Conservation (phyloP, 1,140 invertebrate genomes). For the Matsumurasca onukii region DNA sequence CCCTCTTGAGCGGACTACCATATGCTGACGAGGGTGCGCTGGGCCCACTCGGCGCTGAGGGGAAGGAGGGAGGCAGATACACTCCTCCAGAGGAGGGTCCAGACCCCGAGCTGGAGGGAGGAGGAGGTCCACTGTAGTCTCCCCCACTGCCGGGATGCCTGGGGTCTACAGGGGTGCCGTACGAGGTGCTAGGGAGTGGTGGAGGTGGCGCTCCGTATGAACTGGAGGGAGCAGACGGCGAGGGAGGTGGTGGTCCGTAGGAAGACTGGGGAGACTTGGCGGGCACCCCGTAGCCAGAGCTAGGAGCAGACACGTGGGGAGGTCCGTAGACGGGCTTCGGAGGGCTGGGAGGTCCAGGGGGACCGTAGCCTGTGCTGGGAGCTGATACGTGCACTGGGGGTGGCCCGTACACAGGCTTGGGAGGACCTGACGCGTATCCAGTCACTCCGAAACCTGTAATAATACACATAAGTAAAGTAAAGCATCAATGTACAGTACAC, state of each 20-base stretch:
- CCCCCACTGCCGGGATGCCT: not conserved
- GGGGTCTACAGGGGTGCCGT: constrained; percentile 13
- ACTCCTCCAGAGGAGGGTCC: not conserved
- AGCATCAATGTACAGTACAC: no score
- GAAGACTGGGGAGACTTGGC: not conserved
- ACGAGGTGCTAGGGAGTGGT: constrained; percentile 12
- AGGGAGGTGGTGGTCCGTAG: constrained; percentile 16
- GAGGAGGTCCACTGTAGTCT: constrained; percentile 15
- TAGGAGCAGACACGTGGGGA: not conserved
- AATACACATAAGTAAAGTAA: no score
- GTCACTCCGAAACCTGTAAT: no score
- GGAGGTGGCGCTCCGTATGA: constrained; percentile 24
- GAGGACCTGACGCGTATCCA: no score
- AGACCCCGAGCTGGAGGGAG: constrained; percentile 18
- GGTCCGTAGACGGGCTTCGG: constrained; percentile 7
- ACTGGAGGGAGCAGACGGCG: not conserved
- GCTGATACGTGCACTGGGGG: no score
- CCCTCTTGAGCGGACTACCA: constrained; percentile 15
- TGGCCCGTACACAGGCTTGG: no score
- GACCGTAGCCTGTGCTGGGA: constrained; percentile 10
- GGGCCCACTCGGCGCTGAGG: not conserved
- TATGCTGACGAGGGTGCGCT: constrained; percentile 1
- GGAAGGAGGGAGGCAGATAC: not conserved
- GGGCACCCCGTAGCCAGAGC: not conserved
- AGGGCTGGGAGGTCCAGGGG: no score